A percentile compares a stretch with the other conserved stretches of the same genome.
phyloP scores from a whole-genome alignment of 2,113 vertebrate species.

The Morone chrysops region DNA sequence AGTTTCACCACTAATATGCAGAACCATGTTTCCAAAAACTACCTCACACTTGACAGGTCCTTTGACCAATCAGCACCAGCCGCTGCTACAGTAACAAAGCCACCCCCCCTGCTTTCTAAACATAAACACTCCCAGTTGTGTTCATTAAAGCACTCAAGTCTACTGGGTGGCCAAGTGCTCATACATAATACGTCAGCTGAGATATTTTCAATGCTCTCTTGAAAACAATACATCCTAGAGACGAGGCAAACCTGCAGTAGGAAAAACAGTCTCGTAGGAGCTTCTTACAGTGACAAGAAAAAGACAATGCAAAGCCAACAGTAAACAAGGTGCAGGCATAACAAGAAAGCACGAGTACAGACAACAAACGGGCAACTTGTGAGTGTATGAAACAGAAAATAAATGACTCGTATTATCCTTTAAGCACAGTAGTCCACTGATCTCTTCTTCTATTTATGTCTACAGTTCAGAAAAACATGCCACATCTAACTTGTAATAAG shows the following conservation, averaged over 20 bases:
- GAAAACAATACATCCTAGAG: not conserved
- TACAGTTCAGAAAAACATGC: not conserved
- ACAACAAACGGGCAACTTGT: not conserved
- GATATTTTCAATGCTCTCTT: not conserved
- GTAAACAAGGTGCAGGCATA: not conserved
- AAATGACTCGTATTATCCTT: not conserved
- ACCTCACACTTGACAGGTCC: not conserved
- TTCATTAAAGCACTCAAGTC: slow-evolving; percentile 10
- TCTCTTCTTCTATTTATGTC: not conserved
- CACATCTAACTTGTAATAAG: not conserved
- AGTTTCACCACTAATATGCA: not conserved
- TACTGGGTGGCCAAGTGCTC: not conserved
- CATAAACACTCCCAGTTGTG: slow-evolving; percentile 11
- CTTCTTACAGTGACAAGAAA: not conserved
- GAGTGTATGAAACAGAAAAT: too few species aligned
- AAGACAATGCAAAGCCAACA: too few species aligned
- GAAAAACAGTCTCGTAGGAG: not conserved
- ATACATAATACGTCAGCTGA: slow-evolving; percentile 5
- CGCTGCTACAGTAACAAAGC: not conserved
- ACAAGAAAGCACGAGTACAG: not conserved
- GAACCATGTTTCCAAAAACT: not conserved
- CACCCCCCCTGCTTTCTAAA: not conserved
- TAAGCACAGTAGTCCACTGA: not conserved
- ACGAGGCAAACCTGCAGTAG: not conserved
- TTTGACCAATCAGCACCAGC: not conserved